Base-by-base conservation (phyloP, 2,113 vertebrate genomes). In the Podarcis muralis region DNA sequence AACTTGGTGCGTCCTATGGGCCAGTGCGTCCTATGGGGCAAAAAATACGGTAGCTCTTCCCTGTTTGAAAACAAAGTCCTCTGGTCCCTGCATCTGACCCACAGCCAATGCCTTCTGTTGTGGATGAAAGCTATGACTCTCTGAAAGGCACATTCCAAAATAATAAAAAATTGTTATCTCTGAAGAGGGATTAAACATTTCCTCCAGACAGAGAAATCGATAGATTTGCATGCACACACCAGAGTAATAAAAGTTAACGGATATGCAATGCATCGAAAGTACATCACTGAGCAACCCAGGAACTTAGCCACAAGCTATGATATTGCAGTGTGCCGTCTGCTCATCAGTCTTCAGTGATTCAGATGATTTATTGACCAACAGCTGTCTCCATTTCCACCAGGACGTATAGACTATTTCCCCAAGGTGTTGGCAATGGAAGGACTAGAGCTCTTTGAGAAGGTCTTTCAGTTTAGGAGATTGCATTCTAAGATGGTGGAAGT, bases 131-230 rank as follows among this genome's bases (percentile, higher is more conserved):
- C 22, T 87, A 82, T 83, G 83, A 43, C 8, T 65, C 65, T 80
- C 48, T 13, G 80, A 90, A 92, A 93, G 35, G 66, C 6, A 1
- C 11, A 88, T 3, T 84, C 72, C 76, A 89, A 92, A 91, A 91
- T 93, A 93, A 92, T 91, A 92, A 95, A 95, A 93, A 89, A 40
- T 79, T 76, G 37, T 93, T 96, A 88, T 92, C 87, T 81, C 84
- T 90, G 88, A 93, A 91, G 76, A 95, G 74, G 30, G 93, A 93
- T 37, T 93, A 94, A 94, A 6, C 5, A 6, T 86, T 95, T 87
- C 78, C 76, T 89, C 66, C 75, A 62, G 72, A 82, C 11, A 85
- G 48, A 90, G 79, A 75, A 95, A 96, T 91, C 74, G 86, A 59
- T 88, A 76, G 37, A 89, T 96, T 95, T 87, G 7, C 89, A 84